phyloP scores from a whole-genome alignment of 2,797 vertebrate genomes.

The Myotis planiceps region DNA sequence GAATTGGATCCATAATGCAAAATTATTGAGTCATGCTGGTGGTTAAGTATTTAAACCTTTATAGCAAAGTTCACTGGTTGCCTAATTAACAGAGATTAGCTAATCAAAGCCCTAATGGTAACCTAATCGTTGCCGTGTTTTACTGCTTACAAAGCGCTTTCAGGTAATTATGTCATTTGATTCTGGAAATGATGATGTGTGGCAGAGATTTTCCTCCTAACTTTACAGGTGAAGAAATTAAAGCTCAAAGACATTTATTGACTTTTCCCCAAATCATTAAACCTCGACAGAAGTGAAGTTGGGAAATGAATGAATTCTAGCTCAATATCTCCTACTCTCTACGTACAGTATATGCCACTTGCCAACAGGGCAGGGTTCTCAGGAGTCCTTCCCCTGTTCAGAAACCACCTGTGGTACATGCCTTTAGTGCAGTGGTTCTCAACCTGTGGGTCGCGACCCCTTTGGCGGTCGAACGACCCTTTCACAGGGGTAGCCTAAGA shows the following conservation, averaged over 20 bases:
- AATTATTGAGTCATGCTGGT: conserved; percentile 48
- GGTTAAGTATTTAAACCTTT: conserved; percentile 66
- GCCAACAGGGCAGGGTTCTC: background rate
- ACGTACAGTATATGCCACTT: background rate
- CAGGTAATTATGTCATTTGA: conserved; percentile 60
- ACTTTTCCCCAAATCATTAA: background rate
- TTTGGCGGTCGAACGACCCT: too few relatives aligned
- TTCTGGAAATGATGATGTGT: conserved; percentile 37
- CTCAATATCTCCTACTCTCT: background rate
- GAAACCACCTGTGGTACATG: background rate
- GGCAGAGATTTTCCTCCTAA: background rate
- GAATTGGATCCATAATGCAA: conserved; percentile 35
- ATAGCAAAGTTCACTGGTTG: conserved; percentile 59
- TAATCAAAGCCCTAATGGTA: conserved; percentile 73
- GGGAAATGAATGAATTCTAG: background rate
- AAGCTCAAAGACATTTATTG: conserved; percentile 12
- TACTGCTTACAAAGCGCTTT: conserved; percentile 75
- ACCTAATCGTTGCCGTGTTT: conserved; percentile 64
- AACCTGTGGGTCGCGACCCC: too few relatives aligned
- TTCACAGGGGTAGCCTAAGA: too few relatives aligned
- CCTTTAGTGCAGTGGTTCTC: background rate
- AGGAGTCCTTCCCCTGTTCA: background rate
- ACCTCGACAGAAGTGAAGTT: background rate
- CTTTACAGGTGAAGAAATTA: conserved; percentile 6
- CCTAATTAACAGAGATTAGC: conserved; percentile 70